Base-by-base conservation (phyloP, 2,113 vertebrate genomes). In the Gymnobelideus leadbeateri region DNA sequence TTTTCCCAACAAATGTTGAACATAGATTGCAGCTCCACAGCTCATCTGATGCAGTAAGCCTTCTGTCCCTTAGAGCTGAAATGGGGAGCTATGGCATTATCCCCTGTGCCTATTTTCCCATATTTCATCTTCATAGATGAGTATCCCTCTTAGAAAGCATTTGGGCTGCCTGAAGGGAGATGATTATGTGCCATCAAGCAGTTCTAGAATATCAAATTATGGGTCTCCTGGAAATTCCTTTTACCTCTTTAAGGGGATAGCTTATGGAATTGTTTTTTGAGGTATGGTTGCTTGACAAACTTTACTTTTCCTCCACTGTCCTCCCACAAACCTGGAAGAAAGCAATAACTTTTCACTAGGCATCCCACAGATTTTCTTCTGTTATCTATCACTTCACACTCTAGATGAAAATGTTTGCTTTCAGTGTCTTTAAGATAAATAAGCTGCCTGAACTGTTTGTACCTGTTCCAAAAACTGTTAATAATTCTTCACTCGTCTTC, bases 121-220 rank as follows among this genome's bases (percentile, higher is more conserved):
- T 90, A 96, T 97, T 98, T 97, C 93, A 97, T 97, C 96, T 97
- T 97, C 95, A 93, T 92, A 96, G 55, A 95, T 93, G 52, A 0
- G 0, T 95, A 37, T 89, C 90, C 89, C 68, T 84, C 68, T 43
- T 43, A 84, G n/a, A 84, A 84, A 23, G 68, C 68, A 84, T 84
- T 84, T 84, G n/a, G 68, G 68, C n/a, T 84, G 68, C 68, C 84
- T 28, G 92, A 97, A 94, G 54, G 89, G 61, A 94, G 68, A 93
- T 7, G 51, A 96, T 97, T 94, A 96, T 91, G n/a, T 90, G 55
- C 46, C 92, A 97, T 96, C 50, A 90, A 84, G 54, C 19, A 77
- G 47, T 94, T 89, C 93, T 90, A 24, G 57, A 94, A 95, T 95
- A 95, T 94, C 92, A 96, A 96, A 96, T 92, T 89, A 91, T 54